Base-by-base conservation (phyloP, 30 jellyfish, hydroid and myxozoan genomes). In the Cassiopea xamachana region DNA sequence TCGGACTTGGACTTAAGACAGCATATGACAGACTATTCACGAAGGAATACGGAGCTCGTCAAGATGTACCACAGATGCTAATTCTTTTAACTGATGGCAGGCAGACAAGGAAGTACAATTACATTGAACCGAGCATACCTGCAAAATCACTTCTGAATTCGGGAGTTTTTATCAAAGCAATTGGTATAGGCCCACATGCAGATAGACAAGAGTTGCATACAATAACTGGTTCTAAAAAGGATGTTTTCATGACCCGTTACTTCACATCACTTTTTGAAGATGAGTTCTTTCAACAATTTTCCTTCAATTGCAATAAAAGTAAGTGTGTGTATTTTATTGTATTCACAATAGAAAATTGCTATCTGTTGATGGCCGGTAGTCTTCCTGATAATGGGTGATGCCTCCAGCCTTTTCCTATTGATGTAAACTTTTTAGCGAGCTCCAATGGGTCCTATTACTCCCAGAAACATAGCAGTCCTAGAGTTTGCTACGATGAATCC, bases 141-240 rank as follows among this genome's bases (percentile, higher is more conserved):
- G 92, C 92, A 27, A 83, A 83, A 60, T 18, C 92, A 16, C 92
- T 83, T 69, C 71, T n/a, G 62, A 51, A 83, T 69, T 49, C 83
- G 7, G 92, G 92, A 19, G 84, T 83, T 46, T 44, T 18, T 15
- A n/a, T 83, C 47, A 71, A 51, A 48, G 92, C 79, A 7, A 39
- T 83, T 27, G 92, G 92, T 2, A 73, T 83, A 39, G 84, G 92
- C 7, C 62, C 62, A 16, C 45, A 70, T 46, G 85, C 69, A 7
- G 60, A 48, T 43, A 69, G 62, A 43, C 3, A 71, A n/a, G 92
- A 83, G 47, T 51, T 81, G 80, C 49, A 62, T 43, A 16, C 80
- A 17, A 81, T 81, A 55, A 68, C 89, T 44, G 89, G 89, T 16
- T 48, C 87, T 48, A 5, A 69, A 39, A 44, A 78, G 49, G 71